Evolutionary conservation across 37 sponge, comb jelly and placozoan species (phyloP).

Genomic region (Dysidea cf. avara): DNA sequence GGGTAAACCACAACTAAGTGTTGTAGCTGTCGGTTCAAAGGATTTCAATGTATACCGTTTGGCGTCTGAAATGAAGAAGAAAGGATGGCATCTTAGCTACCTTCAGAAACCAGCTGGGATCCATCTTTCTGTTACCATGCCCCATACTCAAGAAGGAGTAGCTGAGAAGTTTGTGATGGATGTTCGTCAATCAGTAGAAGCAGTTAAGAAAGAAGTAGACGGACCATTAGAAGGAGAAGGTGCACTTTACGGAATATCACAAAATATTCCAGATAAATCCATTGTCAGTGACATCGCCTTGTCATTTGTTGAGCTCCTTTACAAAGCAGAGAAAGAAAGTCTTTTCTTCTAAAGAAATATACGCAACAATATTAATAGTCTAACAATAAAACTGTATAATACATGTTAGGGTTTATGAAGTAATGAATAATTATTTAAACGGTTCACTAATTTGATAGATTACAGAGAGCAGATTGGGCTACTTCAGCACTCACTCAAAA

Average conservation of each 20-base stretch:
- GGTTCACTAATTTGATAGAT: too few species aligned
- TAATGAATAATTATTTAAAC: too few species aligned
- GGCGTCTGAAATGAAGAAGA: conserved; percentile 35
- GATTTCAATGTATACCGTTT: conserved; percentile 84
- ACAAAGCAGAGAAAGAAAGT: conserved; percentile 24
- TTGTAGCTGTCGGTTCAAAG: conserved; percentile 74
- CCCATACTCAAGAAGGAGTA: conserved; percentile 85
- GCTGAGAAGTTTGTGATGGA: conserved; percentile 74
- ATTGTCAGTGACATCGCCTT: conserved; percentile 64
- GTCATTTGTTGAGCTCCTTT: conserved; percentile 47
- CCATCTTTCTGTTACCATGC: conserved; percentile 88
- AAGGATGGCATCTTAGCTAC: conserved; percentile 84
- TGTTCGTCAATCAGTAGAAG: conserved; percentile 55
- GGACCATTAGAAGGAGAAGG: conserved; percentile 61
- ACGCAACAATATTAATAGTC: too few species aligned
- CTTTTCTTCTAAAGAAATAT: too few species aligned
- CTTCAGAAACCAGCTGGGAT: conserved; percentile 91
- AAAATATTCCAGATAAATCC: conserved; percentile 82
- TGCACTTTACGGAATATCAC: conserved; percentile 87
- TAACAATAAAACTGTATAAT: too few species aligned
- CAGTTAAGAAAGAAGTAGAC: conserved; percentile 62
- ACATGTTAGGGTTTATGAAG: too few species aligned
- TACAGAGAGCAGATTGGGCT: too few species aligned
- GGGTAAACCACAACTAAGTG: conserved; percentile 72
- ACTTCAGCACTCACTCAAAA: too few species aligned